A percentile compares a stretch with the other conserved stretches of the same genome.
These are phyloP conservation scores for Spea hammondii DNA, from an alignment of 2,797 vertebrate species.

Conservation along the genomic window DNA sequence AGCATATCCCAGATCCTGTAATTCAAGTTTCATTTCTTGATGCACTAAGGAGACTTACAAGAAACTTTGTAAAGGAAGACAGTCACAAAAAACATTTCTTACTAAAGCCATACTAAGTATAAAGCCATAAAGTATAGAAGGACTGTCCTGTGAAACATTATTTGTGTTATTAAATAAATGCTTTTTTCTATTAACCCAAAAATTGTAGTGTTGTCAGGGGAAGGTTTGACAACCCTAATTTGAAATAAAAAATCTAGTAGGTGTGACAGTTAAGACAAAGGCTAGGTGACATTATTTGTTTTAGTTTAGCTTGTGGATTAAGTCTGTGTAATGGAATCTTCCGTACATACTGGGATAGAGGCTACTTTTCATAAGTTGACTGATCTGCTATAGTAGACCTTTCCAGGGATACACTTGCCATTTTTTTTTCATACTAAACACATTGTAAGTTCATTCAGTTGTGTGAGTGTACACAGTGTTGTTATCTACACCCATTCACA, in stretches of 20 bases:
- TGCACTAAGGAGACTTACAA: no score
- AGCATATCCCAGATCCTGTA: no score
- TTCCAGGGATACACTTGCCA: not conserved
- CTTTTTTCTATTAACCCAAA: no score
- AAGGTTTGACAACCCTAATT: no score
- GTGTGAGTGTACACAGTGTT: no score
- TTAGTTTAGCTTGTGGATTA: not conserved
- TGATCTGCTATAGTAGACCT: slow-evolving; percentile 4
- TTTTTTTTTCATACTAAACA: not conserved
- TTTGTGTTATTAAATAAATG: not conserved
- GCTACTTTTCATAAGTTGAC: slow-evolving; percentile 13
- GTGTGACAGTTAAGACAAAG: not conserved
- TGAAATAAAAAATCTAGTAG: not conserved
- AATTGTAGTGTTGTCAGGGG: no score
- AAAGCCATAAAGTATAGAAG: not conserved
- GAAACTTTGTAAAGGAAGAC: no score
- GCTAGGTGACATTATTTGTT: not conserved
- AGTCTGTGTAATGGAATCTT: not conserved
- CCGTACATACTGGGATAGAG: not conserved
- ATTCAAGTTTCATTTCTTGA: no score
- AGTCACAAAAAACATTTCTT: no score
- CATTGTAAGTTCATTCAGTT: no score
- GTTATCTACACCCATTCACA: no score
- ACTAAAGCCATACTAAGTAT: no score
- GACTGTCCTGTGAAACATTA: not conserved